Evolutionary conservation across 1,140 invertebrate genomes (phyloP).

Genomic region (Diachasma alloeum): DNA sequence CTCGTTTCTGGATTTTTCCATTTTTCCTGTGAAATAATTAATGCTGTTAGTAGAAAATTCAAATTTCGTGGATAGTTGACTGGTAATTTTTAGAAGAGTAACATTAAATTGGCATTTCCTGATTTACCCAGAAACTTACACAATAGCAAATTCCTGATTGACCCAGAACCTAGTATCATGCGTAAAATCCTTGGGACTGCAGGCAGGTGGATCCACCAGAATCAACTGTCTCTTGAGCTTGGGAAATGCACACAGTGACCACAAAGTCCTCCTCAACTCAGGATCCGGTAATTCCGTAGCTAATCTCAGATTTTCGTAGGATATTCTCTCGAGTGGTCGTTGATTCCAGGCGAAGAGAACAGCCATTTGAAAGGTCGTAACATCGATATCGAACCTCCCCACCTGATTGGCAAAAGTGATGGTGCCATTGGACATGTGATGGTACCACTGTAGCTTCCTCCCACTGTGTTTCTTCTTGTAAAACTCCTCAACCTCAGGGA

Average conservation of each 20-base stretch:
- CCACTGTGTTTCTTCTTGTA: slow-evolving; percentile 97
- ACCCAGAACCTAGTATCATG: slow-evolving; percentile 95
- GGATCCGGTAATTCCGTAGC: slow-evolving; percentile 97
- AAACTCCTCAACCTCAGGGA: slow-evolving; percentile 96
- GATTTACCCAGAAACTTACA: no score
- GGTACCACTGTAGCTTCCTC: slow-evolving; percentile 99
- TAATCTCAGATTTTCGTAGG: slow-evolving; percentile 93
- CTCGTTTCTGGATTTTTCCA: slow-evolving; percentile 90
- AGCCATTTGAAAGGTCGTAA: slow-evolving; percentile 99
- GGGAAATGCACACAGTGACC: slow-evolving; percentile 96
- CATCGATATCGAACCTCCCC: slow-evolving; percentile 96
- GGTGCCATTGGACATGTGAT: slow-evolving; percentile 99
- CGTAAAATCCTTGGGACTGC: slow-evolving; percentile 91
- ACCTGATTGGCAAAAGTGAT: slow-evolving; percentile 54
- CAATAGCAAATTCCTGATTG: slow-evolving; percentile 93
- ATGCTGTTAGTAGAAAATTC: no score
- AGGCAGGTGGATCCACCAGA: slow-evolving; percentile 79
- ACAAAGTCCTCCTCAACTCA: slow-evolving; percentile 94
- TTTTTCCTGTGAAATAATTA: slow-evolving; percentile 76
- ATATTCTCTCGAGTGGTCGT: slow-evolving; percentile 87
- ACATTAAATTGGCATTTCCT: no score
- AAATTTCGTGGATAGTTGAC: no score
- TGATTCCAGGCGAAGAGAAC: slow-evolving; percentile 99
- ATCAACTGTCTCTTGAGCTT: slow-evolving; percentile 95
- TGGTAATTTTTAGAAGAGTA: no score